Percentiles rank a stretch among this genome's conserved stretches.
phyloP scores from a whole-genome alignment of 2,888 invertebrate genomes.

The Osmoderma eremita region DNA sequence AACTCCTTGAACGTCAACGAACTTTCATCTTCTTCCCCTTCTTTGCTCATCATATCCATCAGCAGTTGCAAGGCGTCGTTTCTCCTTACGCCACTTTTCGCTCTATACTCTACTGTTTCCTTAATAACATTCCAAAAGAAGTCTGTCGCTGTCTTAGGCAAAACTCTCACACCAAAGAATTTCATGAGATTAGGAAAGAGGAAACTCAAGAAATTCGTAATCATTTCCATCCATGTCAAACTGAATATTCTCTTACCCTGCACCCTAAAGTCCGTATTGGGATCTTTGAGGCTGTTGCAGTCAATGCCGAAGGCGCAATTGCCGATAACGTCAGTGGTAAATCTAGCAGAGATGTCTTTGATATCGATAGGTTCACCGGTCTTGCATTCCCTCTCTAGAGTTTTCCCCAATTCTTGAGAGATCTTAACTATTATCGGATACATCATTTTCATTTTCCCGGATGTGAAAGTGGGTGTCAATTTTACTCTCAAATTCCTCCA shows the following conservation, averaged over 20 bases:
- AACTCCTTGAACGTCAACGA: slow-evolving; percentile 54
- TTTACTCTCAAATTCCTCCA: slow-evolving; percentile 65
- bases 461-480: slow-evolving; percentile 47
- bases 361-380: slow-evolving; percentile 37
- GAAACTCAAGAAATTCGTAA: slow-evolving; percentile 25
- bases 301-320: slow-evolving; percentile 70
- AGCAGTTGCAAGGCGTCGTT: slow-evolving; percentile 69
- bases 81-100: slow-evolving; percentile 61
- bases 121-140: slow-evolving; percentile 64
- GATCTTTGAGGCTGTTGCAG: slow-evolving; percentile 67
- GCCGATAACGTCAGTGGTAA: slow-evolving; percentile 69
- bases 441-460: slow-evolving; percentile 49
- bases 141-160: slow-evolving; percentile 52
- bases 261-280: slow-evolving; percentile 64
- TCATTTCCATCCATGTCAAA: background rate
- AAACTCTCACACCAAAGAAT: slow-evolving; percentile 48
- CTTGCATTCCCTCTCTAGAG: slow-evolving; percentile 15
- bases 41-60: slow-evolving; percentile 61
- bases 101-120: slow-evolving; percentile 63
- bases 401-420: slow-evolving; percentile 28
- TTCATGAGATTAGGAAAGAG: slow-evolving; percentile 47
- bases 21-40: slow-evolving; percentile 21
- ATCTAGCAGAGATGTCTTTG: slow-evolving; percentile 66
- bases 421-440: slow-evolving; percentile 40
- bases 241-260: slow-evolving; percentile 45